Conservation (phyloP, 2,888 invertebrate genomes). For the Nemapogon koenigi region DNA sequence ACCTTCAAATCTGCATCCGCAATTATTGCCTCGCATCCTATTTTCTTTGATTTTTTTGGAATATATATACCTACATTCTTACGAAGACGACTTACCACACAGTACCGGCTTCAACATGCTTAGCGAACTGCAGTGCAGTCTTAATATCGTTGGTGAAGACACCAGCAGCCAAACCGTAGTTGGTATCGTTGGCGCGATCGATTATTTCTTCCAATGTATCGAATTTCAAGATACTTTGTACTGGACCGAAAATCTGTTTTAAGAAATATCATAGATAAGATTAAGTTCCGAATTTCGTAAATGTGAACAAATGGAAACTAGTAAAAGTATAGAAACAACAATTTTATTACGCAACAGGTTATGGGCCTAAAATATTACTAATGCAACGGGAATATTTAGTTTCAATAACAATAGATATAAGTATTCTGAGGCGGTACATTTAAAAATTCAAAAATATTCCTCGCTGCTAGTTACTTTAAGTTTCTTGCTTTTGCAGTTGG, state of each 20-base stretch:
- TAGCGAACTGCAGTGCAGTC: slow-evolving; percentile 76
- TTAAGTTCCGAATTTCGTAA: neutral
- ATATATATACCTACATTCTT: neutral
- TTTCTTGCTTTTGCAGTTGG: too few species aligned
- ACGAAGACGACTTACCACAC: slow-evolving; percentile 67
- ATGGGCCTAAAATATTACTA: neutral
- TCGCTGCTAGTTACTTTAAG: too few species aligned
- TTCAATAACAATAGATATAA: too few species aligned
- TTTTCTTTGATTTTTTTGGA: neutral
- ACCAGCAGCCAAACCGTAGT: slow-evolving; percentile 84
- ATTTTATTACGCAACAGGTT: neutral
- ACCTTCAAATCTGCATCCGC: too few species aligned
- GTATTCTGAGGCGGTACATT: too few species aligned
- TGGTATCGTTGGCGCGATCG: slow-evolving; percentile 80
- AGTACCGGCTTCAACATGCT: slow-evolving; percentile 78
- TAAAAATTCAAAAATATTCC: too few species aligned
- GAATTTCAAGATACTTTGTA: slow-evolving; percentile 85
- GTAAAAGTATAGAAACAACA: neutral
- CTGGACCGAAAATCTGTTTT: slow-evolving; percentile 86
- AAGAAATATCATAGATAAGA: slow-evolving; percentile 1
- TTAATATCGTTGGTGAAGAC: slow-evolving; percentile 82
- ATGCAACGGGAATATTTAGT: too few species aligned
- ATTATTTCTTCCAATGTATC: slow-evolving; percentile 80
- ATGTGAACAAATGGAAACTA: neutral
- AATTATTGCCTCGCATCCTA: too few species aligned